Evolutionary conservation across 1,140 invertebrate species (phyloP), one percentile per base, ranked within the genome.

Genomic region (Neotoxoptera formosana): DNA sequence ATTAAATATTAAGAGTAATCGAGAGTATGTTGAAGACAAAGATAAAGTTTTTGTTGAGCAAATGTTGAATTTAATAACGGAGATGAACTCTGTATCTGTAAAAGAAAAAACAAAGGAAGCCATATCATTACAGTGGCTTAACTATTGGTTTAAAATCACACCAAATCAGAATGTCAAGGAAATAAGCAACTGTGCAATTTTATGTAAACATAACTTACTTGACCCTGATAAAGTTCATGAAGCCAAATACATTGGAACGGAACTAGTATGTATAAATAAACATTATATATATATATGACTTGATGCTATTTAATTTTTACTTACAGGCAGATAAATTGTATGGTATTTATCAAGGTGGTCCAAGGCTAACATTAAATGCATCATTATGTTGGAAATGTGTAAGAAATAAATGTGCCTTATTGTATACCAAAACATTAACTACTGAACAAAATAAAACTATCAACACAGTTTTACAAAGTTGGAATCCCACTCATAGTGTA

Each of bases 371-470:
- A 88, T 93, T 92, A 53, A 34, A 21, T 36, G 51, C 94, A 67
- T 90, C 91, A 56, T n/a, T 94, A 30, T 95, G 94, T 93, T 41
- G 76, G 56, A 93, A 94, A 67, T 95, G 94, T 94, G 94, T 95
- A 17, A 88, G 67, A 17, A 93, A 87, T 56, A 94, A 94, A 93
- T 94, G 94, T 90, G 86, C 89, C 7, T 53, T 93, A 67, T 90
- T 94, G n/a, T 90, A 94, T 30, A 88, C 94, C 9, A 94, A 94
- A 76, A 93, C 90, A 25, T 93, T 94, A 94, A 94, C 94, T 20
- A 14, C 93, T 23, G 94, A 94, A 83, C 94, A 95, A 87, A 90
- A 88, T 23, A 95, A 95, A 94, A 94, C 93, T 53, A 94, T 95
- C 76, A 84, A 34, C 11, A 91, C 56, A 51, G 47, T 94, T 34